These are phyloP conservation scores for Mayetiola destructor DNA, from an alignment of 2,888 invertebrate genomes.

Conservation along the genomic window DNA sequence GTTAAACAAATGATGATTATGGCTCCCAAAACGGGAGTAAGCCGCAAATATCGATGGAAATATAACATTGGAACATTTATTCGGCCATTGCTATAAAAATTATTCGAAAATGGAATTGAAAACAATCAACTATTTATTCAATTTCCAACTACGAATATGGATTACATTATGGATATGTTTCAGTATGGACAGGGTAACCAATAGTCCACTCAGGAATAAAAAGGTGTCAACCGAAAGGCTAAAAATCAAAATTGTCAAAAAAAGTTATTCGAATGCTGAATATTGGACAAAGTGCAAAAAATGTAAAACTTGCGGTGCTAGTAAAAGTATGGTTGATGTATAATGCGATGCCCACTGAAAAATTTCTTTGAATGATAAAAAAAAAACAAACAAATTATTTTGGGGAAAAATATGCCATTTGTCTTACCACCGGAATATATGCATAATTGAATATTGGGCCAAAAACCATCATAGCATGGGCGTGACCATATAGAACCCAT, in stretches of 20 bases:
- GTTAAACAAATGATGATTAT: neutral
- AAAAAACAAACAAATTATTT: neutral
- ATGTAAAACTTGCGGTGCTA: no score
- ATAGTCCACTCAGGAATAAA: neutral
- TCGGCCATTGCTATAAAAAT: neutral
- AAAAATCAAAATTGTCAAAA: no score
- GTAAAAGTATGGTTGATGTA: neutral
- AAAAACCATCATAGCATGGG: neutral
- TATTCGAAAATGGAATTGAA: neutral
- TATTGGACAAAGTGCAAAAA: no score
- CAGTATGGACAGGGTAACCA: constrained; percentile 10
- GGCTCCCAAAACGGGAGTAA: constrained; percentile 9
- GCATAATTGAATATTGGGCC: neutral
- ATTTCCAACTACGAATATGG: neutral
- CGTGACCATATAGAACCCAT: constrained; percentile 28
- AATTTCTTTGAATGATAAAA: neutral
- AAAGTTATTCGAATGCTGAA: no score
- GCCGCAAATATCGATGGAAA: constrained; percentile 13
- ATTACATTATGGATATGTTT: neutral
- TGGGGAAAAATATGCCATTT: neutral
- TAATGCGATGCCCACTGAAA: neutral
- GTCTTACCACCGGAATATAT: neutral
- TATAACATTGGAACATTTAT: neutral
- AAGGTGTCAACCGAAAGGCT: constrained; percentile 5
- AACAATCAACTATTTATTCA: neutral